Evolutionary conservation across 2,113 vertebrate species (phyloP), one percentile per base, ranked within the genome.

Genomic region (Trematomus loennbergii): DNA sequence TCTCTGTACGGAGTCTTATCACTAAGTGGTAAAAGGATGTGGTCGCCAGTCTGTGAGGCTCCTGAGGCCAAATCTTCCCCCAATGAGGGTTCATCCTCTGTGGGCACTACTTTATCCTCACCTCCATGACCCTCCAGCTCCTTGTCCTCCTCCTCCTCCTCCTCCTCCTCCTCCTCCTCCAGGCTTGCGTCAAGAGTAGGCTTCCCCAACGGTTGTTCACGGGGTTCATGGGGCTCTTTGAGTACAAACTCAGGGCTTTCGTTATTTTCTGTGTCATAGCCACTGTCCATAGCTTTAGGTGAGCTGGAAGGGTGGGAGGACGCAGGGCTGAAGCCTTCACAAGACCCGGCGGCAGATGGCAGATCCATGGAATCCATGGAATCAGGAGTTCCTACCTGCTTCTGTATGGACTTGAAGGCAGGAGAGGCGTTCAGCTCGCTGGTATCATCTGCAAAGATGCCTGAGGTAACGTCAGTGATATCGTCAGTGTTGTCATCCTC

Each of bases 201-300:
- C 45, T 90, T 87, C 22, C 55, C 87, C 54, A 76, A 15, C 57
- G 87, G 60, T 78, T 94, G 94, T 71, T 96, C 96, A 1, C 95
- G 88, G 0, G 91, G 70, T 54, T 98, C 98, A 0, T 95, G 96
- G 0, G 96, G 94, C 75, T 99, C 98, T 86, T 96, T 99, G 20
- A 95, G 94, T 18, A 98, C 95, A 15, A 99, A 97, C 91, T 98
- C 98, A 0, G 98, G 98, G 48, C 97, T 98, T 85, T 98, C 97
- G 0, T 98, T 97, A 75, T 99, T 99, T 88, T 99, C 97, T 0
- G 98, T 99, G 91, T 99, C 97, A 0, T 99, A 99, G 70, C 98
- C 98, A 0, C 98, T 99, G 93, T 99, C 98, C 25, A 96, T 89
- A 11, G 97, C 96, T 33, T 95, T 96, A 25, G 96, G 95, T 49